Conservation (phyloP, 2,888 invertebrate species). For the Cryptocheilus praepositus region DNA sequence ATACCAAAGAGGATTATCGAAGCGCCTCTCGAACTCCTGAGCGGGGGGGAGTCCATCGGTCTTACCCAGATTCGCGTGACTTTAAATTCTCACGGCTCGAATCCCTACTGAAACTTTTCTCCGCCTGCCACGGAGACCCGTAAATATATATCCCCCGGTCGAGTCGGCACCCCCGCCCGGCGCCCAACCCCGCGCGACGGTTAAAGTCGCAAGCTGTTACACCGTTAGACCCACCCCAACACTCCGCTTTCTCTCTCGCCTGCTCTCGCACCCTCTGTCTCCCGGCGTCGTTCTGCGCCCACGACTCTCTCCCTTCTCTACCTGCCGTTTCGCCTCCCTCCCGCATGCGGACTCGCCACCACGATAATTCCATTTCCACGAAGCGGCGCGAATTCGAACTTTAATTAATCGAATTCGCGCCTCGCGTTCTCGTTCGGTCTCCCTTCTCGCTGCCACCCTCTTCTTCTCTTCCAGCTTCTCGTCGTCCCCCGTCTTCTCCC, state of each 20-base stretch:
- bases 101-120: slow-evolving; percentile 52
- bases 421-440: slow-evolving; percentile 14
- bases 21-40: slow-evolving; percentile 28
- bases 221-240: slow-evolving; percentile 40
- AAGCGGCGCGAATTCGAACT: slow-evolving; percentile 68
- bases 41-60: slow-evolving; percentile 41
- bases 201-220: slow-evolving; percentile 63
- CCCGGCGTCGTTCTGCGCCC: not conserved
- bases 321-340: not conserved
- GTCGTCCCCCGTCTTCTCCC: not conserved
- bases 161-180: slow-evolving; percentile 1
- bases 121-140: slow-evolving; percentile 30
- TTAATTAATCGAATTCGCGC: slow-evolving; percentile 70
- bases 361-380: slow-evolving; percentile 70
- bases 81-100: slow-evolving; percentile 59
- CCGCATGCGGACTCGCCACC: slow-evolving; percentile 6
- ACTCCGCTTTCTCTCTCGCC: not conserved
- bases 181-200: slow-evolving; percentile 23
- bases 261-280: slow-evolving; percentile 3
- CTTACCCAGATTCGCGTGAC: slow-evolving; percentile 54
- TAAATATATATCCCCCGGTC: slow-evolving; percentile 47
- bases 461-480: slow-evolving; percentile 19
- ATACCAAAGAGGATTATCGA: slow-evolving; percentile 54
- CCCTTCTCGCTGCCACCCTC: not conserved
- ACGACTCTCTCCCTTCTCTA: not conserved